These are phyloP conservation scores for Pangasianodon hypophthalmus DNA, from an alignment of 2,113 vertebrate genomes.

Conservation along the genomic window DNA sequence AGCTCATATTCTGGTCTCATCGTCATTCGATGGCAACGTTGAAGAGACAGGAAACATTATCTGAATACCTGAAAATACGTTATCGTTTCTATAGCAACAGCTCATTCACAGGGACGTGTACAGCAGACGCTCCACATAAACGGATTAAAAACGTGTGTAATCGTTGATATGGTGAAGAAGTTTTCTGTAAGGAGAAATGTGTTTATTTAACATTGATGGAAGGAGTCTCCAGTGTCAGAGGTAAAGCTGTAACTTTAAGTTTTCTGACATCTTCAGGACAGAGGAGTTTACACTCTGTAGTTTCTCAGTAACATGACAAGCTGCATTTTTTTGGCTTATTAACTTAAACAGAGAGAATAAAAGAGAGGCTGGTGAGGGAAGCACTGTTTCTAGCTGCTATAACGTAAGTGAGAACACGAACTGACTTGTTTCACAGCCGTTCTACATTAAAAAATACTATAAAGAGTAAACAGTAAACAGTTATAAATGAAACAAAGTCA, in stretches of 20 bases:
- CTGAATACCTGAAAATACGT: neutral
- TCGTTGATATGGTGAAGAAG: neutral
- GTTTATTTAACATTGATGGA: neutral
- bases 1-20: neutral
- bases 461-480: neutral
- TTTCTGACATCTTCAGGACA: neutral
- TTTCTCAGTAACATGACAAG: no score
- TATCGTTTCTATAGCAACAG: neutral
- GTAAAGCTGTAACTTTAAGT: no score
- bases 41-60: neutral
- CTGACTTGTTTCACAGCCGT: neutral
- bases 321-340: no score
- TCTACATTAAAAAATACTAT: neutral
- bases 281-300: neutral
- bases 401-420: neutral
- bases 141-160: neutral
- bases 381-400: neutral
- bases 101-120: neutral
- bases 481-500: neutral
- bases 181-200: no score
- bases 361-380: neutral
- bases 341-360: no score
- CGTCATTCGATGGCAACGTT: neutral
- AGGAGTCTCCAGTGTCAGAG: neutral
- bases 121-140: no score